Percentiles rank a stretch among this genome's conserved stretches.
Conservation (phyloP, 2,797 vertebrate genomes). For the Borostomias antarcticus region DNA sequence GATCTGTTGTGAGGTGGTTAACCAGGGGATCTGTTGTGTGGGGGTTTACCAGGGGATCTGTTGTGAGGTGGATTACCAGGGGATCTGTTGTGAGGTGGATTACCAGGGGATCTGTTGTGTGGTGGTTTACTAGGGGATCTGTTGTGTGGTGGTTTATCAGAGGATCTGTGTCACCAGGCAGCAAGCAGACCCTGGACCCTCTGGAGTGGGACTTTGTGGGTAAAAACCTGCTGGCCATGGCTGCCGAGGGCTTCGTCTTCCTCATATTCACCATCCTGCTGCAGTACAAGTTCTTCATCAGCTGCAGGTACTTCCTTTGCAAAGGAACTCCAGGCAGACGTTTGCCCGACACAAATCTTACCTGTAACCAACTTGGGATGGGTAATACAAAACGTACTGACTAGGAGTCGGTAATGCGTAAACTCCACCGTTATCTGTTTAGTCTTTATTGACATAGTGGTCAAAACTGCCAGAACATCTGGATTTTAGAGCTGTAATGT, state of each 20-base stretch:
- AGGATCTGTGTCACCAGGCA: constrained; percentile 68
- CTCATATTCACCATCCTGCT: constrained; percentile 88
- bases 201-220: constrained; percentile 88
- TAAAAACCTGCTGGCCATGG: constrained; percentile 92
- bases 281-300: constrained; percentile 82
- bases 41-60: background rate
- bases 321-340: too few relatives aligned
- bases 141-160: background rate
- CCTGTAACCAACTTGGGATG: too few relatives aligned
- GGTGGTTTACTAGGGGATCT: background rate
- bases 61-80: background rate
- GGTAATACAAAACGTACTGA: too few relatives aligned
- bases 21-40: background rate
- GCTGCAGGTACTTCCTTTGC: constrained; percentile 64
- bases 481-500: too few relatives aligned
- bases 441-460: too few relatives aligned
- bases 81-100: background rate
- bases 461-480: too few relatives aligned
- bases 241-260: constrained; percentile 81
- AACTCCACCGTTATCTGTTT: too few relatives aligned
- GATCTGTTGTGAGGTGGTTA: background rate
- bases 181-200: constrained; percentile 78
- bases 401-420: too few relatives aligned
- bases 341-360: background rate
- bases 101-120: background rate